Evolutionary conservation across 92 coral and sea anemone species (phyloP).

Genomic region (Zoanthus sociatus): DNA sequence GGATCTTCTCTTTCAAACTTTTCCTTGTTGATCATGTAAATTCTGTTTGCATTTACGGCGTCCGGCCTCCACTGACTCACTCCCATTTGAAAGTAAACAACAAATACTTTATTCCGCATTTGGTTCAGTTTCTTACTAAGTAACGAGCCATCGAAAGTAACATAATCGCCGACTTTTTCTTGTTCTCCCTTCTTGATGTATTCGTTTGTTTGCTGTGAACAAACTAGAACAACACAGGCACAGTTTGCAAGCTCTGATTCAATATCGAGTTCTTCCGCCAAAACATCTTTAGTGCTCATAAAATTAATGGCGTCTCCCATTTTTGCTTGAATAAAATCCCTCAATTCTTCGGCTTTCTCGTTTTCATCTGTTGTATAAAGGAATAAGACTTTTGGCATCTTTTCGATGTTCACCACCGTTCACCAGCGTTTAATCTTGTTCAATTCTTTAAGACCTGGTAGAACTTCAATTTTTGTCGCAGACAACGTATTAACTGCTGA

Average conservation of each 20-base stretch:
- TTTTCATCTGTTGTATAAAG: conserved; percentile 35
- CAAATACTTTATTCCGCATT: conserved; percentile 10
- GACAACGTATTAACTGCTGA: background rate
- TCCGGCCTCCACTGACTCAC: conserved; percentile 17
- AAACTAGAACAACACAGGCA: conserved; percentile 25
- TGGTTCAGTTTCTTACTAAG: background rate
- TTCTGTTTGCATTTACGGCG: conserved; percentile 30
- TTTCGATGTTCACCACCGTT: too few species aligned
- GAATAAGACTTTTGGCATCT: conserved; percentile 18
- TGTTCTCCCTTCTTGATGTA: conserved; percentile 25
- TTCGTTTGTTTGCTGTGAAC: conserved; percentile 34
- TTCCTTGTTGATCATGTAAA: conserved; percentile 25
- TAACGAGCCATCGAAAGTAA: conserved; percentile 30
- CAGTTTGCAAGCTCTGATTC: conserved; percentile 11
- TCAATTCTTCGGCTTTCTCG: conserved; percentile 31
- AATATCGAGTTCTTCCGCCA: conserved; percentile 31
- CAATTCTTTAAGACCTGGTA: background rate
- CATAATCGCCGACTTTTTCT: conserved; percentile 24
- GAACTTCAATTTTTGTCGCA: background rate
- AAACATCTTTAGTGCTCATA: conserved; percentile 13
- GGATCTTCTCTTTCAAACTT: conserved; percentile 22
- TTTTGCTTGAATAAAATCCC: conserved; percentile 37
- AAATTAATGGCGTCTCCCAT: conserved; percentile 41
- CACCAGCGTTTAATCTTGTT: background rate
- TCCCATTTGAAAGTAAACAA: conserved; percentile 40